Percentiles rank a stretch among this genome's conserved stretches.
phyloP scores from a whole-genome alignment of 2,888 invertebrate species.

The Tetanocera ferruginea region DNA sequence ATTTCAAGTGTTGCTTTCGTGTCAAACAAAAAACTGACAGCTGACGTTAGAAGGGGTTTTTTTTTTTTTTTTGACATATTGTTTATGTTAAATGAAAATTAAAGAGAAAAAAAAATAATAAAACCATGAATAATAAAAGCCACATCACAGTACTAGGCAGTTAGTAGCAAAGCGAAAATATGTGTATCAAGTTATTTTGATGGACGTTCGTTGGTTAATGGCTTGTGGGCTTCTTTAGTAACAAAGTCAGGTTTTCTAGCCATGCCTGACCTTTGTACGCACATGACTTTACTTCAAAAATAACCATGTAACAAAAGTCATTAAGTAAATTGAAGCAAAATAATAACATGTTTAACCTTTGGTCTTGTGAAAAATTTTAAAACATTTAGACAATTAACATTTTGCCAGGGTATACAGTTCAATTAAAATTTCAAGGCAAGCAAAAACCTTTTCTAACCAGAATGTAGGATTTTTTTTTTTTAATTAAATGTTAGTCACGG shows the following conservation, averaged over 20 bases:
- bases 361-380: no score
- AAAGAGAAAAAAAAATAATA: not conserved
- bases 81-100: not conserved
- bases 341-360: no score
- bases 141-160: not conserved
- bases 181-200: not conserved
- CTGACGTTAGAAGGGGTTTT: not conserved
- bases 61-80: not conserved
- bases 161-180: not conserved
- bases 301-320: no score
- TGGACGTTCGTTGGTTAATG: not conserved
- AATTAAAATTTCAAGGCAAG: no score
- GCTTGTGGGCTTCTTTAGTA: not conserved
- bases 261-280: not conserved
- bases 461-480: no score
- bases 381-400: no score
- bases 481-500: no score
- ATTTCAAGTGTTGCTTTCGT: not conserved
- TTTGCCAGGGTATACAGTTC: no score
- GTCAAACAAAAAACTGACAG: constrained; percentile 1
- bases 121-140: not conserved
- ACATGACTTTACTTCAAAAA: not conserved
- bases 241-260: not conserved
- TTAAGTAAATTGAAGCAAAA: no score
- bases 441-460: no score